Evolutionary conservation across 1,140 invertebrate genomes (phyloP).

Genomic region (Palaemon carinicauda): DNA sequence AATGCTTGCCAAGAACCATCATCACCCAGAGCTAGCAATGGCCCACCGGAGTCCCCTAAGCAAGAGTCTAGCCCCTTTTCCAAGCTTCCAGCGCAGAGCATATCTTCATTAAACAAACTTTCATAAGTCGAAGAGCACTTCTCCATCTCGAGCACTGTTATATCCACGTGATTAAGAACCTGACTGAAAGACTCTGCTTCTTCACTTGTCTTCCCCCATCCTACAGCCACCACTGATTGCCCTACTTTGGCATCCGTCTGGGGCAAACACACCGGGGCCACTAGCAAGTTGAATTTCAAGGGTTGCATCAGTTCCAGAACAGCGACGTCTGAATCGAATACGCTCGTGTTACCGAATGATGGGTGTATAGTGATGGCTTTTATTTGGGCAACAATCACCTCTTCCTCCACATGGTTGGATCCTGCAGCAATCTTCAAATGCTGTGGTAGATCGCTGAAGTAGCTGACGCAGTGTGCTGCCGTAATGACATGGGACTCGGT

Average conservation of each 20-base stretch:
- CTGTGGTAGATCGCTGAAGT: not conserved
- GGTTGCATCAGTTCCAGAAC: not conserved
- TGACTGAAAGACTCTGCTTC: not conserved
- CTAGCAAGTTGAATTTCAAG: not conserved
- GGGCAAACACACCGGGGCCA: conserved; percentile 13
- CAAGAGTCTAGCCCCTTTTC: conserved; percentile 27
- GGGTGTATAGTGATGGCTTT: not conserved
- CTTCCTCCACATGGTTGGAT: not conserved
- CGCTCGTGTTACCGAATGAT: not conserved
- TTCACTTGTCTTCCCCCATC: not conserved
- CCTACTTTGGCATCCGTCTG: not conserved
- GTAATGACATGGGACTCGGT: too few species aligned
- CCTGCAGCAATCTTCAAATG: not conserved
- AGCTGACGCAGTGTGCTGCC: too few species aligned
- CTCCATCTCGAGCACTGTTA: not conserved
- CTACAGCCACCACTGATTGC: not conserved
- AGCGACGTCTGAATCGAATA: not conserved
- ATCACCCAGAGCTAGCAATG: conserved; percentile 81
- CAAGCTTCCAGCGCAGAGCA: not conserved
- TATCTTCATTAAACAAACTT: not conserved
- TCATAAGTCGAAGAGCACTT: not conserved
- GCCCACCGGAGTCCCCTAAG: conserved; percentile 92
- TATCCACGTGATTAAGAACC: not conserved
- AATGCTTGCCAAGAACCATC: conserved; percentile 88
- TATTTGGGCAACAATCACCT: not conserved